These are phyloP conservation scores for Mylabris sibirica DNA, from an alignment of 2,888 invertebrate species.

Conservation along the genomic window DNA sequence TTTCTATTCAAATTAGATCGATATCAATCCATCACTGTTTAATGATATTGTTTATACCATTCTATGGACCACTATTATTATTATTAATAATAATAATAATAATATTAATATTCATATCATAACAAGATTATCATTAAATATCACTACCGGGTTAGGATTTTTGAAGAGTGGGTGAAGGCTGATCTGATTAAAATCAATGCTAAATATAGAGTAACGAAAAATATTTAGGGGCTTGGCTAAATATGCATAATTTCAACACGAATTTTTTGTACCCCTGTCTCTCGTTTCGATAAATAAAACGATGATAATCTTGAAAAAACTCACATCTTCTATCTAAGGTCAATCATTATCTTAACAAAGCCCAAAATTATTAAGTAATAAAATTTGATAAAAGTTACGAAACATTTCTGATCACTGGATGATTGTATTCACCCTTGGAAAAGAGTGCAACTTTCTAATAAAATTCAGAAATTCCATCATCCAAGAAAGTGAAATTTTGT, in stretches of 20 bases:
- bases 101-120: background rate
- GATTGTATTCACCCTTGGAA: background rate
- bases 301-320: background rate
- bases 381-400: background rate
- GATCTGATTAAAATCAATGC: background rate
- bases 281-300: background rate
- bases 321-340: background rate
- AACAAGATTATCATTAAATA: background rate
- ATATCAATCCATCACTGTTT: background rate
- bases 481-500: slow-evolving; percentile 6
- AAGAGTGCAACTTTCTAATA: background rate
- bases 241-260: background rate
- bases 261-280: background rate
- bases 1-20: background rate
- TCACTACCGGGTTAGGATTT: slow-evolving; percentile 5
- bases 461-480: background rate
- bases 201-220: background rate
- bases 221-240: background rate
- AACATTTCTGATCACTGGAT: background rate
- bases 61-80: slow-evolving; percentile 2
- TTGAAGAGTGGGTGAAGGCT: slow-evolving; percentile 11
- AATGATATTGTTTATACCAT: background rate
- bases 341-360: background rate
- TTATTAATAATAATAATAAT: too few relatives aligned
- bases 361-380: background rate